These are phyloP conservation scores for Centruroides sculpturatus DNA, from an alignment of 1,140 invertebrate species.

Conservation along the genomic window DNA sequence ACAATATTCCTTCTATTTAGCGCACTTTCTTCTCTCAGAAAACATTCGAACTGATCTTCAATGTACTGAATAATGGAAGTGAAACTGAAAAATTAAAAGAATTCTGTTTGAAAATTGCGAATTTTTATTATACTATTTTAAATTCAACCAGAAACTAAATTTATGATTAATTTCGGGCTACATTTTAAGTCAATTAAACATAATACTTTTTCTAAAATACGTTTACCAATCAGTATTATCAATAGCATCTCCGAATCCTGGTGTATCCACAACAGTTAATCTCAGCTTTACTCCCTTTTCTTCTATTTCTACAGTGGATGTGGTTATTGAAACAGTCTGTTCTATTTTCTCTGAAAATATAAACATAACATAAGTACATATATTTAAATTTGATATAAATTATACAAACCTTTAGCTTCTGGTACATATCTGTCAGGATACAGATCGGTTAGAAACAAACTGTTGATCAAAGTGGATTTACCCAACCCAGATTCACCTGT, in stretches of 20 bases:
- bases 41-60: slow-evolving; percentile 91
- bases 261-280: slow-evolving; percentile 88
- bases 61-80: slow-evolving; percentile 55
- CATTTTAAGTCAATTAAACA: no score
- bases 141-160: no score
- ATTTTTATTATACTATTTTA: no score
- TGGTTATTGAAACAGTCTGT: slow-evolving; percentile 73
- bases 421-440: slow-evolving; percentile 76
- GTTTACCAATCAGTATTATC: slow-evolving; percentile 65
- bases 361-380: no score
- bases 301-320: slow-evolving; percentile 84
- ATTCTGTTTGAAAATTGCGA: no score
- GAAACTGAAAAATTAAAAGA: slow-evolving; percentile 26
- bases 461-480: slow-evolving; percentile 94
- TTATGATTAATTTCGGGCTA: no score
- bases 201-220: no score
- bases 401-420: slow-evolving; percentile 56
- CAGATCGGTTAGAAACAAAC: slow-evolving; percentile 85
- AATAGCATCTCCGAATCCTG: slow-evolving; percentile 89
- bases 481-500: slow-evolving; percentile 84
- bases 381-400: no score
- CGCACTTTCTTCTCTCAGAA: slow-evolving; percentile 84
- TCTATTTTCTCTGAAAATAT: slow-evolving; percentile 34
- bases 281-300: slow-evolving; percentile 79
- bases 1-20: slow-evolving; percentile 83